Percentiles rank a stretch among this genome's conserved stretches.
These are phyloP conservation scores for Encarsia formosa DNA, from an alignment of 2,888 invertebrate genomes.

Conservation along the genomic window DNA sequence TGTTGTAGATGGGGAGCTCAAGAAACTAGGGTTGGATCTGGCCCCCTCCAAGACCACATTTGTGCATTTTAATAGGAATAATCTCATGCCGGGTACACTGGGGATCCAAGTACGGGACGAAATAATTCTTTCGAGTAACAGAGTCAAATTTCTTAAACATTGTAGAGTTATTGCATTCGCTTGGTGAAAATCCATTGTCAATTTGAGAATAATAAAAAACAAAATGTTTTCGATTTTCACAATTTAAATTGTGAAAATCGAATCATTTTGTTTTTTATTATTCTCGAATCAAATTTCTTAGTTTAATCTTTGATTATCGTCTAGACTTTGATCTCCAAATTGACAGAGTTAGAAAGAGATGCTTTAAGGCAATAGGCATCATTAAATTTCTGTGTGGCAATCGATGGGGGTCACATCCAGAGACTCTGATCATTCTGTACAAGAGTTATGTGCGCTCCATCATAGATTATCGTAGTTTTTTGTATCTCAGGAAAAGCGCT, in stretches of 20 bases:
- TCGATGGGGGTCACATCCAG: too few species aligned
- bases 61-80: neutral
- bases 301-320: neutral
- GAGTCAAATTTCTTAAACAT: too few species aligned
- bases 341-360: neutral
- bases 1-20: neutral
- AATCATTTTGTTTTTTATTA: too few species aligned
- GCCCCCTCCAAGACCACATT: neutral
- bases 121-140: too few species aligned
- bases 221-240: neutral
- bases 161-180: neutral
- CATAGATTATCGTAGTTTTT: too few species aligned
- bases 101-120: neutral
- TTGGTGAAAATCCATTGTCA: neutral
- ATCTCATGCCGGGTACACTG: too few species aligned
- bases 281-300: too few species aligned
- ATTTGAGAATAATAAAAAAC: neutral
- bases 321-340: neutral
- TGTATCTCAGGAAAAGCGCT: too few species aligned
- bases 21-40: neutral
- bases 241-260: neutral
- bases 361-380: neutral
- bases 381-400: neutral
- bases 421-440: neutral
- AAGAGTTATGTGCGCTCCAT: neutral